A percentile compares a stretch with the other conserved stretches of the same genome.
These are phyloP conservation scores for Brachypodius melanocephalos DNA, from an alignment of 2,113 vertebrate species.

Conservation along the genomic window DNA sequence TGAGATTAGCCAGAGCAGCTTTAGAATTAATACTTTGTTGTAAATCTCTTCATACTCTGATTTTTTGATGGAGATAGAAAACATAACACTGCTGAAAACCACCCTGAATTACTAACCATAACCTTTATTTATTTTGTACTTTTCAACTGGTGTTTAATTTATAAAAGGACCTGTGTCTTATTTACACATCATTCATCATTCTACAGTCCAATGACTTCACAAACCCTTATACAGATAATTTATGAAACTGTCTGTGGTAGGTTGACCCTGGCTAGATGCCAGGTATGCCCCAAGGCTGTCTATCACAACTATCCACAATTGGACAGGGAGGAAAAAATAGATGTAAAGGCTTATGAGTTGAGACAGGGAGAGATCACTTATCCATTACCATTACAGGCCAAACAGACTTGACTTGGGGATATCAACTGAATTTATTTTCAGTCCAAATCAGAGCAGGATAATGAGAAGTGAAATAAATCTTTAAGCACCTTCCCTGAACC, in stretches of 20 bases:
- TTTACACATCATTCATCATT: background rate
- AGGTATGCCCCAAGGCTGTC: background rate
- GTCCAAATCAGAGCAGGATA: background rate
- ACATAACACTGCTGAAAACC: background rate
- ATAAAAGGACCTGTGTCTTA: background rate
- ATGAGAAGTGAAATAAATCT: background rate
- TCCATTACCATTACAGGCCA: background rate
- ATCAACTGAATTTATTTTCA: background rate
- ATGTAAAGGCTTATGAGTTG: background rate
- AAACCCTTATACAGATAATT: background rate
- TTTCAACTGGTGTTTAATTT: background rate
- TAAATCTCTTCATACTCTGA: background rate
- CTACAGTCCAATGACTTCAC: background rate
- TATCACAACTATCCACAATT: background rate
- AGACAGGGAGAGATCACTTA: background rate
- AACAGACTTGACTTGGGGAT: background rate
- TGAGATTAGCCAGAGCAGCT: background rate
- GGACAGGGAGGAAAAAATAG: background rate
- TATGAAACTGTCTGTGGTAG: background rate
- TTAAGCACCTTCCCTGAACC: background rate
- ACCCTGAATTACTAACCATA: background rate
- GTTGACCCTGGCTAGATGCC: background rate
- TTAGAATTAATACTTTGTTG: background rate
- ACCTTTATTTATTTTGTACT: background rate
- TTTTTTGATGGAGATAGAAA: background rate